These are phyloP conservation scores for Mactromeris polynyma DNA, from an alignment of 2,888 invertebrate species.

Conservation along the genomic window DNA sequence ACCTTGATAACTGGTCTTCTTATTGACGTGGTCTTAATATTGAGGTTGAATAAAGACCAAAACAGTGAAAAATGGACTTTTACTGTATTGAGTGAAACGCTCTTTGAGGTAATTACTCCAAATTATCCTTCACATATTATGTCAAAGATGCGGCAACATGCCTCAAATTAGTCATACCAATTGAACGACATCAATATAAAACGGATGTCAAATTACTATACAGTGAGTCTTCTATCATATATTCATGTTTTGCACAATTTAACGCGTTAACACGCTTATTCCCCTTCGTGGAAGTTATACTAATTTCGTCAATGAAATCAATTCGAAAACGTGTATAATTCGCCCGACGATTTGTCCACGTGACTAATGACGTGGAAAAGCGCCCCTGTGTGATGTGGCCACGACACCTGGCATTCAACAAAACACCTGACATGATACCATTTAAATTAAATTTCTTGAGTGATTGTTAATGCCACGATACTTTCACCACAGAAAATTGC, in stretches of 20 bases:
- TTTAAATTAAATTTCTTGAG: conserved; percentile 57
- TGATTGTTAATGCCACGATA: conserved; percentile 33
- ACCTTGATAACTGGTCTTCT: too few species aligned
- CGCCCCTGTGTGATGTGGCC: conserved; percentile 52
- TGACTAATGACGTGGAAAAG: conserved; percentile 44
- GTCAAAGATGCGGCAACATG: neutral
- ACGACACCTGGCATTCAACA: conserved; percentile 57
- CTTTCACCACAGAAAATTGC: conserved; percentile 32
- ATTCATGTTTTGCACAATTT: conserved; percentile 21
- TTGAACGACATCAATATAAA: neutral
- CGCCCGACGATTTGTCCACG: conserved; percentile 41
- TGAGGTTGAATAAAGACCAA: too few species aligned
- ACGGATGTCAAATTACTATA: neutral
- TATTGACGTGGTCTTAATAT: too few species aligned
- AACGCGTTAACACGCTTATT: conserved; percentile 21
- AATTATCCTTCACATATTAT: neutral
- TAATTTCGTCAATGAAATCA: conserved; percentile 37
- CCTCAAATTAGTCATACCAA: conserved; percentile 1
- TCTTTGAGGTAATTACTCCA: neutral
- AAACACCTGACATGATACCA: conserved; percentile 55
- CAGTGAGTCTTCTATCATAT: neutral
- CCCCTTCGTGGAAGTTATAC: conserved; percentile 15
- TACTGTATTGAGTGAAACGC: too few species aligned
- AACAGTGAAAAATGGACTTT: too few species aligned
- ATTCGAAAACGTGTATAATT: conserved; percentile 47